These are phyloP conservation scores for Gulo gulo DNA, from an alignment of 2,113 vertebrate genomes.

Conservation along the genomic window DNA sequence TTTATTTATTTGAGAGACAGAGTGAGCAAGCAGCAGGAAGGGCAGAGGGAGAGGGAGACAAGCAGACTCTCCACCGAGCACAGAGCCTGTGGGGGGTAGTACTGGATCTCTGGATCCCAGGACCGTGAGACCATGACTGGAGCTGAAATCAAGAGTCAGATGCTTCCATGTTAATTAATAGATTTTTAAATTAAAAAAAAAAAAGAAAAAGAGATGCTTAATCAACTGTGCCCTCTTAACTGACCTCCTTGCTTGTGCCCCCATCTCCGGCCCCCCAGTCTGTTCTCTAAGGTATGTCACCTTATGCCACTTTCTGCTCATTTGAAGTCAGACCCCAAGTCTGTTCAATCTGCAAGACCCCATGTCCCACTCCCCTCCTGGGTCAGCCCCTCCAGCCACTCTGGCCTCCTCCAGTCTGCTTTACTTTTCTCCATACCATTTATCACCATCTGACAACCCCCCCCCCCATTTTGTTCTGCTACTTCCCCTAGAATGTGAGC, in stretches of 20 bases:
- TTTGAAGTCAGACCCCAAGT: not conserved
- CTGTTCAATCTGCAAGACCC: not conserved
- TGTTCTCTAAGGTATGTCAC: not conserved
- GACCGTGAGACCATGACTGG: not conserved
- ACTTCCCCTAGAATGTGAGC: not conserved
- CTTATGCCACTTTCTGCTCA: not conserved
- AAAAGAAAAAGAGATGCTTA: not conserved
- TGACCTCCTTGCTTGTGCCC: not conserved
- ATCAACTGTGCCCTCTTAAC: not conserved
- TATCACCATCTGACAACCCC: not conserved
- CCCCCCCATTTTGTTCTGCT: not conserved
- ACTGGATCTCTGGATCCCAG: not conserved
- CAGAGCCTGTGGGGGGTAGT: not conserved
- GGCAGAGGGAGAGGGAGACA: not conserved
- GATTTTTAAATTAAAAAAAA: not conserved
- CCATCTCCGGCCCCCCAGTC: not conserved
- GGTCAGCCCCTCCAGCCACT: not conserved
- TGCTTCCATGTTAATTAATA: not conserved
- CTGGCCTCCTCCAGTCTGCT: not conserved
- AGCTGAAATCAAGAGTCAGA: not conserved
- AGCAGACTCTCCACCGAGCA: not conserved
- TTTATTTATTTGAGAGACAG: not conserved
- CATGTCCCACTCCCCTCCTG: rapidly evolving
- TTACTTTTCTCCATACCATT: not conserved
- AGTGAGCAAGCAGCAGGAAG: not conserved